Percentiles rank a stretch among this genome's conserved stretches.
phyloP scores from a whole-genome alignment of 1,140 invertebrate species.

The Microplitis demolitor region DNA sequence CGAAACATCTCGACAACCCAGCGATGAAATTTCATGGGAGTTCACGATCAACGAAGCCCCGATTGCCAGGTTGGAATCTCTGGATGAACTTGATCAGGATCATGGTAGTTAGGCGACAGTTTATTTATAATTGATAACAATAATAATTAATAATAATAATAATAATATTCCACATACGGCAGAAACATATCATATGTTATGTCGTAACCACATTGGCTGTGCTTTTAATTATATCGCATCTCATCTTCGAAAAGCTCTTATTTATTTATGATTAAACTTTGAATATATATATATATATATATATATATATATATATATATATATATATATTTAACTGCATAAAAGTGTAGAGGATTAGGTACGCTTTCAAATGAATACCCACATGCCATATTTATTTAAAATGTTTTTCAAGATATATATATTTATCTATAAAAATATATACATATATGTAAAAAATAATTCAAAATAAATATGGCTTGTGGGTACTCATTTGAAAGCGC shows the following conservation, averaged over 20 bases:
- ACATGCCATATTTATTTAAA: too few species aligned
- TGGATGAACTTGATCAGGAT: constrained; percentile 69
- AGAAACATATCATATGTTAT: not conserved
- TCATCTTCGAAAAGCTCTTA: not conserved
- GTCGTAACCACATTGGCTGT: constrained; percentile 18
- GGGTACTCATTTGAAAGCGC: too few species aligned
- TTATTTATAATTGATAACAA: not conserved
- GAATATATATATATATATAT: too few species aligned
- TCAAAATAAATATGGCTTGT: too few species aligned
- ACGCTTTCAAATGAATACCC: too few species aligned
- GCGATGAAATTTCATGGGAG: constrained; percentile 64
- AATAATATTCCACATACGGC: constrained; percentile 7
- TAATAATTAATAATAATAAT: not conserved
- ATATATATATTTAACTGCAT: too few species aligned
- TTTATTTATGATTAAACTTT: not conserved
- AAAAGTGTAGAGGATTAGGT: too few species aligned
- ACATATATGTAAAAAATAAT: too few species aligned
- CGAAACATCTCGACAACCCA: constrained; percentile 47
- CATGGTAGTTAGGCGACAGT: constrained; percentile 48
- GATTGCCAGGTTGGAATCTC: constrained; percentile 69
- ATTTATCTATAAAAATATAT: too few species aligned
- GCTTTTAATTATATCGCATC: constrained; percentile 16
- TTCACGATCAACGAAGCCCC: constrained; percentile 65
- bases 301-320: too few species aligned
- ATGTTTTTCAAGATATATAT: too few species aligned